Evolutionary conservation across 2,888 invertebrate genomes (phyloP).

Genomic region (Cepaea hortensis): DNA sequence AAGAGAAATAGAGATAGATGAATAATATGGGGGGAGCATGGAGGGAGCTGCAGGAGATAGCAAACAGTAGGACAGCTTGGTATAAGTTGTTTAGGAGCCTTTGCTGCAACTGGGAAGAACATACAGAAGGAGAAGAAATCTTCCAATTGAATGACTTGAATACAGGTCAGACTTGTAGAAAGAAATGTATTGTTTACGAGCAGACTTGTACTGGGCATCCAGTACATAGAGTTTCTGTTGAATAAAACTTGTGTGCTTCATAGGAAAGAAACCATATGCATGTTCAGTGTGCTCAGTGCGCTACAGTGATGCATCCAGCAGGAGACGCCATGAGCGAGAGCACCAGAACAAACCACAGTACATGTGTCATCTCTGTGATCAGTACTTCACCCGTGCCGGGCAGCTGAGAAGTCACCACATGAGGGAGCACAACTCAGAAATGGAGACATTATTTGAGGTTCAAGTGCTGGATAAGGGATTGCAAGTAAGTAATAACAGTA

Average conservation of each 20-base stretch:
- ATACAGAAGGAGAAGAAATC: no score
- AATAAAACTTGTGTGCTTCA: background rate
- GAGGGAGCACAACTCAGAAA: slow-evolving; percentile 52
- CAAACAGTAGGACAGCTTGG: no score
- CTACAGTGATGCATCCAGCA: slow-evolving; percentile 73
- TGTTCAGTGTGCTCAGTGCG: slow-evolving; percentile 69
- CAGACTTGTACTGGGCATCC: background rate
- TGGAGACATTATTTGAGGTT: slow-evolving; percentile 33
- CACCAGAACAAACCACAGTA: slow-evolving; percentile 69
- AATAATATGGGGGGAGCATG: no score
- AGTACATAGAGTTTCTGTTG: no score
- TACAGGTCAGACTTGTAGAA: no score
- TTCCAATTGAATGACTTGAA: no score
- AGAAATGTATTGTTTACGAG: background rate
- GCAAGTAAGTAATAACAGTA: background rate
- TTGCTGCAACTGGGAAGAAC: no score
- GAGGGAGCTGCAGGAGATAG: no score
- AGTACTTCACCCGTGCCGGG: slow-evolving; percentile 68
- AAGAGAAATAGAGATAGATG: no score
- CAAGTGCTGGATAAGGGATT: slow-evolving; percentile 29
- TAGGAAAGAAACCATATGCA: slow-evolving; percentile 71
- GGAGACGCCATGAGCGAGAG: slow-evolving; percentile 70
- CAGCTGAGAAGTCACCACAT: slow-evolving; percentile 68
- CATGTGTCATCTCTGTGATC: slow-evolving; percentile 69
- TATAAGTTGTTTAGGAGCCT: no score